These are phyloP conservation scores for Pomacea canaliculata DNA, from an alignment of 2,888 invertebrate species.

Conservation along the genomic window DNA sequence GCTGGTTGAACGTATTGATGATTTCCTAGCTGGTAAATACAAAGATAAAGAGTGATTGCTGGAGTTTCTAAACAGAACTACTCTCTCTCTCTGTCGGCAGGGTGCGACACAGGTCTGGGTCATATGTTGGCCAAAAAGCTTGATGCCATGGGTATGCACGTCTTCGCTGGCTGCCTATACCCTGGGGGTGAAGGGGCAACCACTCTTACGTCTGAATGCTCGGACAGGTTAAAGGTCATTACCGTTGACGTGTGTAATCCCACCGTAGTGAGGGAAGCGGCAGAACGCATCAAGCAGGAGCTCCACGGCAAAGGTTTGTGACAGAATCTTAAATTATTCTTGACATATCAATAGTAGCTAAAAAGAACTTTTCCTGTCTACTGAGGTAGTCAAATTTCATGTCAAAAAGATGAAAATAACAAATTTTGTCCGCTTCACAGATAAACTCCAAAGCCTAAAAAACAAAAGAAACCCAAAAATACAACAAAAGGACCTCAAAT, in stretches of 20 bases:
- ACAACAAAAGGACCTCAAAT: too few relatives aligned
- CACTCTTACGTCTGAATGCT: constrained; percentile 41
- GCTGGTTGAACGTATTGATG: too few relatives aligned
- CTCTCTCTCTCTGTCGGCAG: constrained; percentile 32
- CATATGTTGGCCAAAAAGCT: constrained; percentile 51
- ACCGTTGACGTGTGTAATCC: constrained; percentile 55
- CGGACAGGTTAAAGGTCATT: constrained; percentile 45
- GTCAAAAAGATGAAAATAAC: too few relatives aligned
- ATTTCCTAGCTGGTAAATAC: too few relatives aligned
- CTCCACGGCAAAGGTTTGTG: constrained; percentile 45
- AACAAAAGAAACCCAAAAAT: too few relatives aligned
- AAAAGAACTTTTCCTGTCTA: too few relatives aligned
- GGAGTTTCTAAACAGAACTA: too few relatives aligned
- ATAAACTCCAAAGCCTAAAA: too few relatives aligned
- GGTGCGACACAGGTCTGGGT: constrained; percentile 62
- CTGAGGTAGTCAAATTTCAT: too few relatives aligned
- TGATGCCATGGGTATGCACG: constrained; percentile 54
- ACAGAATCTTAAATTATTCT: background rate
- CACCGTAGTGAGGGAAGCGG: constrained; percentile 45
- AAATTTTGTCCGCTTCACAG: too few relatives aligned
- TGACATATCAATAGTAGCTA: too few relatives aligned
- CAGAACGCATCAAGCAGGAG: constrained; percentile 35
- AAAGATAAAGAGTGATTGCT: too few relatives aligned
- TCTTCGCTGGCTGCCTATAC: constrained; percentile 59
- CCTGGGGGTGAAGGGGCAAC: constrained; percentile 45